Conservation (phyloP, 2,113 vertebrate genomes). For the Tetraodon nigroviridis region DNA sequence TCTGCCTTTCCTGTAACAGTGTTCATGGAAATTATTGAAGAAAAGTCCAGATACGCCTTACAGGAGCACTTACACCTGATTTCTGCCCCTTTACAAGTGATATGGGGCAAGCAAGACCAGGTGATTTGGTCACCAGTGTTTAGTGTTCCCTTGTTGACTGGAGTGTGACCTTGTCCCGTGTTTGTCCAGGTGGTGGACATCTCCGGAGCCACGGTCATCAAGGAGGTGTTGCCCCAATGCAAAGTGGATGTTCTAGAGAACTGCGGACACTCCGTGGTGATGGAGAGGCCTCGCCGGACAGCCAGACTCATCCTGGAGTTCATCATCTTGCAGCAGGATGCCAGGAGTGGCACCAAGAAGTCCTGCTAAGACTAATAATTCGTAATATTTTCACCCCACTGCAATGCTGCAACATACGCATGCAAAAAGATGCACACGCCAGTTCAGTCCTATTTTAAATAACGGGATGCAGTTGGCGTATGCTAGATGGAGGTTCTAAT, state of each 20-base stretch:
- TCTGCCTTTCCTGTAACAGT: slow-evolving; percentile 65
- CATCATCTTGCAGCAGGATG: slow-evolving; percentile 76
- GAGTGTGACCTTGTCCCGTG: neutral
- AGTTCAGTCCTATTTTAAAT: neutral
- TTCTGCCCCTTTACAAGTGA: slow-evolving; percentile 83
- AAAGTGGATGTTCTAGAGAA: slow-evolving; percentile 90
- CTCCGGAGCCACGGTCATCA: slow-evolving; percentile 81
- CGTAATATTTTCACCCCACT: neutral
- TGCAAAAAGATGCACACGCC: slow-evolving; percentile 5
- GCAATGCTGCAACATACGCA: slow-evolving; percentile 5
- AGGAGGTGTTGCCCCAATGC: slow-evolving; percentile 75
- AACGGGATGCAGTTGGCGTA: neutral
- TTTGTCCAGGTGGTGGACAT: slow-evolving; percentile 84
- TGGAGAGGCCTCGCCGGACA: slow-evolving; percentile 88
- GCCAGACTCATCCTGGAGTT: slow-evolving; percentile 94
- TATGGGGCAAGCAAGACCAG: slow-evolving; percentile 91
- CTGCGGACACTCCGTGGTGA: slow-evolving; percentile 90
- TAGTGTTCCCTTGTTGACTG: neutral
- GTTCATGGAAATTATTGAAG: slow-evolving; percentile 82
- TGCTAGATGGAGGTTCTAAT: neutral
- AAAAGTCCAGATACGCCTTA: slow-evolving; percentile 83
- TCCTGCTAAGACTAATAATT: slow-evolving; percentile 43
- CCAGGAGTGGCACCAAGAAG: slow-evolving; percentile 75
- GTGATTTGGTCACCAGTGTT: slow-evolving; percentile 34
- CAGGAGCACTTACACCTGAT: slow-evolving; percentile 88